phyloP scores from a whole-genome alignment of 1,140 invertebrate species.

The Limonius californicus region DNA sequence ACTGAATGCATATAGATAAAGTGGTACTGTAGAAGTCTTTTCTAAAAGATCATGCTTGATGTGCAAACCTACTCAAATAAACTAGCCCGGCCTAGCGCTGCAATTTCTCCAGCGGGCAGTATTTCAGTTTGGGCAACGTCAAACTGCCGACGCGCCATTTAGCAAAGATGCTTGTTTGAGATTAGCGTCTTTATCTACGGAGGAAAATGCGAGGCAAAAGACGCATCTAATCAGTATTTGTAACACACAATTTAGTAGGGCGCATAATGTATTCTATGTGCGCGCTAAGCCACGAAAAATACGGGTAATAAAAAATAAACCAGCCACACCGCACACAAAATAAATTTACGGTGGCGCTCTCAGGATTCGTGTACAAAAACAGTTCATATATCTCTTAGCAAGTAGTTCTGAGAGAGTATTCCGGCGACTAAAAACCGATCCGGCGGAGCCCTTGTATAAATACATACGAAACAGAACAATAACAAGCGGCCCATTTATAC shows the following conservation, averaged over 20 bases:
- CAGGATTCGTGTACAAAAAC: conserved; percentile 19
- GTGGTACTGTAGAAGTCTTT: no score
- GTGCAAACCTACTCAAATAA: no score
- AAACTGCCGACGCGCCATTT: neutral
- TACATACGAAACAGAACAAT: conserved; percentile 38
- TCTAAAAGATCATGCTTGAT: no score
- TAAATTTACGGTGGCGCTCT: conserved; percentile 20
- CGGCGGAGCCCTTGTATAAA: conserved; percentile 34
- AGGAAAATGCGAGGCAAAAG: neutral
- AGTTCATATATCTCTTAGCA: conserved; percentile 28
- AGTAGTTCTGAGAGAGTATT: conserved; percentile 27
- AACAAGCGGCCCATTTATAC: conserved; percentile 25
- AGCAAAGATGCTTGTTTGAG: neutral
- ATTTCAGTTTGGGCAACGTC: neutral
- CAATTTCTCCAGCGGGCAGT: no score
- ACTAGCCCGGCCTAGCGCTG: no score
- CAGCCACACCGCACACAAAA: conserved; percentile 17
- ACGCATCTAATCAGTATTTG: conserved; percentile 9
- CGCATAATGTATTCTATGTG: conserved; percentile 21
- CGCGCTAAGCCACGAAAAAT: conserved; percentile 18
- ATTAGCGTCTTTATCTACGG: neutral
- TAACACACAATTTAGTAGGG: conserved; percentile 19
- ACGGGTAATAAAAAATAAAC: conserved; percentile 20
- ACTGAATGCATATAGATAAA: no score
- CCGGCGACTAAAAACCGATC: conserved; percentile 34